These are phyloP conservation scores for Gallinago stenura DNA, from an alignment of 2,797 vertebrate species.

Conservation along the genomic window DNA sequence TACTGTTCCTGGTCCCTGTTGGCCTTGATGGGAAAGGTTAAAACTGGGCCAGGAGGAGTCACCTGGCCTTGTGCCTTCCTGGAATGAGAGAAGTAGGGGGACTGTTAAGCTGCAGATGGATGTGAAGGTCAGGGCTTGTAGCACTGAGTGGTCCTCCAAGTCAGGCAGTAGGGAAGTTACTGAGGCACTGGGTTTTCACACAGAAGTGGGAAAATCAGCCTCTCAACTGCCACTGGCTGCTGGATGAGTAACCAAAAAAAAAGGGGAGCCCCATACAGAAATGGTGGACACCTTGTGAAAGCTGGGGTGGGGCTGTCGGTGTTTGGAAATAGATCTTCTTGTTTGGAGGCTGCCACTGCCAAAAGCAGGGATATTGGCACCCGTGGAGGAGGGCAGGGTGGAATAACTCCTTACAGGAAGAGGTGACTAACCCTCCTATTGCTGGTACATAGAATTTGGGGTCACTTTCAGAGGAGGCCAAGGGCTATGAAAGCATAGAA, in stretches of 20 bases:
- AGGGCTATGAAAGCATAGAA: neutral
- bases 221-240: rapidly evolving
- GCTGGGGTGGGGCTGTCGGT: neutral
- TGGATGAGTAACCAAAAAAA: neutral
- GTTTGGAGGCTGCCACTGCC: neutral
- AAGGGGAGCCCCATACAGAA: neutral
- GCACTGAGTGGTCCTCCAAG: neutral
- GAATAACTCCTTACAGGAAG: neutral
- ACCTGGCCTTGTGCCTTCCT: neutral
- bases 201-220: neutral
- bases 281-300: rapidly evolving
- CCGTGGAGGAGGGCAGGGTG: neutral
- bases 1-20: neutral
- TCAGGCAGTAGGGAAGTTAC: neutral
- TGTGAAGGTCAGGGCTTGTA: neutral
- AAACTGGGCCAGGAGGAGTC: neutral
- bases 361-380: neutral
- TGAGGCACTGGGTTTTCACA: neutral
- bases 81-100: neutral
- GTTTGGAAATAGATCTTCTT: neutral
- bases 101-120: neutral
- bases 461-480: neutral
- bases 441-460: neutral
- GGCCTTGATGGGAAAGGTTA: neutral
- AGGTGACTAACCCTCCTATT: too few relatives aligned